Conservation (phyloP, 2,797 vertebrate species). For the Syndactyla subalaris region DNA sequence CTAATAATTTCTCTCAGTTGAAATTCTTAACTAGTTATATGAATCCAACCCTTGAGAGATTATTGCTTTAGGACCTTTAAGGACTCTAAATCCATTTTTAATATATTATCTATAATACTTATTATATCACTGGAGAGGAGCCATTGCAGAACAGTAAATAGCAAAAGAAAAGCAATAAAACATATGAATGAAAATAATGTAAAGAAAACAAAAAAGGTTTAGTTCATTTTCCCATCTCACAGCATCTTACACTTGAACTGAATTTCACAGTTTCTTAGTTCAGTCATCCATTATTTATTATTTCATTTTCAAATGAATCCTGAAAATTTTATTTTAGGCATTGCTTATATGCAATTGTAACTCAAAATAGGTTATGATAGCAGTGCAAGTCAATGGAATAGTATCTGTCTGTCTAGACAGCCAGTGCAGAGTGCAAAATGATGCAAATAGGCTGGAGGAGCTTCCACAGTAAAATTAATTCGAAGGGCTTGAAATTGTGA, state of each 20-base stretch:
- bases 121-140: not conserved
- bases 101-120: not conserved
- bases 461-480: not conserved
- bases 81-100: not conserved
- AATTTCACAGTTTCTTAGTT: not conserved
- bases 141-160: not conserved
- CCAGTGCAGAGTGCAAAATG: not conserved
- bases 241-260: not conserved
- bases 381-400: not conserved
- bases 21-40: not conserved
- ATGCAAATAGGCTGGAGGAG: not conserved
- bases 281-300: not conserved
- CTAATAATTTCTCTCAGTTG: not conserved
- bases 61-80: not conserved
- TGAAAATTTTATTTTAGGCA: not conserved
- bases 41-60: not conserved
- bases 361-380: not conserved
- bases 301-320: not conserved
- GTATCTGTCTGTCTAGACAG: not conserved
- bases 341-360: not conserved
- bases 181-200: not conserved
- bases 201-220: not conserved
- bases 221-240: not conserved
- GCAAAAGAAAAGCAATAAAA: not conserved
- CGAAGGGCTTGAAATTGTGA: not conserved